Percentiles rank a stretch among this genome's conserved stretches.
phyloP scores from a whole-genome alignment of 2,888 invertebrate species.

The Napeogenes sylphis region DNA sequence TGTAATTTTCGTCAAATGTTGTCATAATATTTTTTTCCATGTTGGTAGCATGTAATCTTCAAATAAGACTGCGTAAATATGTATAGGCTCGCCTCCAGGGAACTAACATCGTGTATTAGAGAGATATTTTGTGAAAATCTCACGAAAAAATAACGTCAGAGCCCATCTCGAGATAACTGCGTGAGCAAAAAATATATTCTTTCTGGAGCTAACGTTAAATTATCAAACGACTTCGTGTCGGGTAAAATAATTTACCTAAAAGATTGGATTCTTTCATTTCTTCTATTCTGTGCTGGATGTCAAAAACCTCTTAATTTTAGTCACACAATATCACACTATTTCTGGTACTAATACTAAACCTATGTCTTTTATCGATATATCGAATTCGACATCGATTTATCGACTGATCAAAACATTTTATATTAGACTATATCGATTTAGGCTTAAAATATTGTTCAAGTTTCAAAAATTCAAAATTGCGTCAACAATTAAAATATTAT shows the following conservation, averaged over 20 bases:
- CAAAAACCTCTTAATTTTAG: background rate
- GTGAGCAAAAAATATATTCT: conserved; percentile 13
- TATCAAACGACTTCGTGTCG: conserved; percentile 2
- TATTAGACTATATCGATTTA: background rate
- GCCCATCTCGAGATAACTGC: conserved; percentile 27
- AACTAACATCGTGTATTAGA: conserved; percentile 16
- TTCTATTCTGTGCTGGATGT: background rate
- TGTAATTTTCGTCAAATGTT: background rate
- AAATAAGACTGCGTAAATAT: conserved; percentile 7
- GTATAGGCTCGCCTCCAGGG: conserved; percentile 7
- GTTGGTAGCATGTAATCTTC: conserved; percentile 10
- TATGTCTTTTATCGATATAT: background rate
- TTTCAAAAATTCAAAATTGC: too few relatives aligned
- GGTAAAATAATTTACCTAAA: conserved; percentile 23
- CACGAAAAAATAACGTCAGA: conserved; percentile 26
- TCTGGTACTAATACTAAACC: background rate
- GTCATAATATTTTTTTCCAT: conserved; percentile 3
- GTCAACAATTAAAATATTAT: too few relatives aligned
- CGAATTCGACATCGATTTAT: too few relatives aligned
- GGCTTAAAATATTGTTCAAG: too few relatives aligned
- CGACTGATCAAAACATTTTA: too few relatives aligned
- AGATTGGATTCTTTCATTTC: conserved; percentile 16
- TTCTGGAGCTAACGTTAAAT: conserved; percentile 8
- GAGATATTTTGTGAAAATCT: conserved; percentile 17
- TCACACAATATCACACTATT: background rate